Conservation (phyloP, 2,888 invertebrate genomes). For the Stenichneumon culpator region DNA sequence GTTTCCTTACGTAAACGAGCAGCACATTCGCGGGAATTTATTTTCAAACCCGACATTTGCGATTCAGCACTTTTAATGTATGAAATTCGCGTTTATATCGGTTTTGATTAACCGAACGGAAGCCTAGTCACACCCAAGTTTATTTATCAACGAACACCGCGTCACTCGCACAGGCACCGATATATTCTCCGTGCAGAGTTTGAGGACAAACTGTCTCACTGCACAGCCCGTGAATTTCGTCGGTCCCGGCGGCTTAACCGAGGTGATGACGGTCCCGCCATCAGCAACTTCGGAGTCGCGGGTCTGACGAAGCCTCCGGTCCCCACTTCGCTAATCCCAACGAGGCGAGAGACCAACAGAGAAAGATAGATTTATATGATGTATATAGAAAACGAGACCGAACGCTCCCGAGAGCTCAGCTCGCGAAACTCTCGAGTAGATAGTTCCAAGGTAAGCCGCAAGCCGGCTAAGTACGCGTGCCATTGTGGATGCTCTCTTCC, state of each 20-base stretch:
- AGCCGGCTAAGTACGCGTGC: constrained; percentile 58
- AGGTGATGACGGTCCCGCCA: not conserved
- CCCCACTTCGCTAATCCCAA: constrained; percentile 55
- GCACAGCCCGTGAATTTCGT: constrained; percentile 14
- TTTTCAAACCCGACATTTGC: not conserved
- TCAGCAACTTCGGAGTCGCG: constrained; percentile 38
- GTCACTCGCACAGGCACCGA: not conserved
- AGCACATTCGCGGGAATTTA: constrained; percentile 17
- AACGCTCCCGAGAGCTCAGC: not conserved
- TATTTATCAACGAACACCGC: not conserved
- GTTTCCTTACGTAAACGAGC: constrained; percentile 67
- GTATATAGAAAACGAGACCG: constrained; percentile 6
- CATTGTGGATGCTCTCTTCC: constrained; percentile 52
- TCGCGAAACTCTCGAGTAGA: constrained; percentile 59
- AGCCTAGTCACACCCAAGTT: not conserved
- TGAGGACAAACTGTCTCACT: not conserved
- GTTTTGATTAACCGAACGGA: no score
- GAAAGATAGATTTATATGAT: constrained; percentile 17
- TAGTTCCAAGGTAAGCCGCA: constrained; percentile 65
- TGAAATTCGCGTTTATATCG: not conserved
- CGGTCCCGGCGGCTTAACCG: not conserved
- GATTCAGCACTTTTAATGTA: constrained; percentile 37
- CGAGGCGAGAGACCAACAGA: constrained; percentile 31
- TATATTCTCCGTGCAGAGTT: not conserved
- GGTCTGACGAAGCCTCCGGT: constrained; percentile 39